Percentiles rank a stretch among this genome's conserved stretches.
Evolutionary conservation across 2,888 invertebrate species (phyloP).

Genomic region (Polymixis flavicincta): DNA sequence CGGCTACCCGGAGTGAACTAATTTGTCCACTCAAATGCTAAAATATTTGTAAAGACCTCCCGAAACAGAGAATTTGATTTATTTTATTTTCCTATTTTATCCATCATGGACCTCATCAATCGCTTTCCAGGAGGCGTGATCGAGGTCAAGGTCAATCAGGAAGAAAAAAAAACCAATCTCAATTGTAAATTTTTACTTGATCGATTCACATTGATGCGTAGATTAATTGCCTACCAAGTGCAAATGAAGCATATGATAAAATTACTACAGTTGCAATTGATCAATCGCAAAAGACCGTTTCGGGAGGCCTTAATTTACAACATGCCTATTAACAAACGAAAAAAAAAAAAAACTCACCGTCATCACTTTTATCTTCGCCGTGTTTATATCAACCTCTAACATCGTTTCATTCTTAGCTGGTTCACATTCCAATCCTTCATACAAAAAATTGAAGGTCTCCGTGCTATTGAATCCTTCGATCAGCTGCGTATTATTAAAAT

Average conservation of each 20-base stretch:
- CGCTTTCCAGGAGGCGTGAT: too few species aligned
- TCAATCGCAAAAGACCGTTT: too few species aligned
- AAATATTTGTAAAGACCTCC: not conserved
- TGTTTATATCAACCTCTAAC: rapidly evolving
- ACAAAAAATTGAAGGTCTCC: not conserved
- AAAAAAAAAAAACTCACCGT: slow-evolving; percentile 34
- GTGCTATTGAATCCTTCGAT: slow-evolving; percentile 9
- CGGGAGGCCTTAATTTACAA: not conserved
- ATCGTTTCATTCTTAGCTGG: rapidly evolving
- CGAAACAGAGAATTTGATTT: too few species aligned
- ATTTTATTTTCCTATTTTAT: too few species aligned
- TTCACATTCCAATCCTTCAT: slow-evolving; percentile 15
- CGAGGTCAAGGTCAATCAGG: too few species aligned
- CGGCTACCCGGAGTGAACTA: not conserved
- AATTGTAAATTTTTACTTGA: too few species aligned
- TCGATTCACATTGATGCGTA: too few species aligned
- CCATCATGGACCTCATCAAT: too few species aligned
- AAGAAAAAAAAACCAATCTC: too few species aligned
- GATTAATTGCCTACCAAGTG: too few species aligned
- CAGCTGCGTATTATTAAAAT: rapidly evolving
- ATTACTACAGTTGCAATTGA: too few species aligned
- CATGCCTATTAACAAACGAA: not conserved
- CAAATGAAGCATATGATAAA: too few species aligned
- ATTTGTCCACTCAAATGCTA: not conserved
- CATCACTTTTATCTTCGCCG: rapidly evolving